These are phyloP conservation scores for Lithobates sylvaticus DNA, from an alignment of 2,797 vertebrate genomes.

Conservation along the genomic window DNA sequence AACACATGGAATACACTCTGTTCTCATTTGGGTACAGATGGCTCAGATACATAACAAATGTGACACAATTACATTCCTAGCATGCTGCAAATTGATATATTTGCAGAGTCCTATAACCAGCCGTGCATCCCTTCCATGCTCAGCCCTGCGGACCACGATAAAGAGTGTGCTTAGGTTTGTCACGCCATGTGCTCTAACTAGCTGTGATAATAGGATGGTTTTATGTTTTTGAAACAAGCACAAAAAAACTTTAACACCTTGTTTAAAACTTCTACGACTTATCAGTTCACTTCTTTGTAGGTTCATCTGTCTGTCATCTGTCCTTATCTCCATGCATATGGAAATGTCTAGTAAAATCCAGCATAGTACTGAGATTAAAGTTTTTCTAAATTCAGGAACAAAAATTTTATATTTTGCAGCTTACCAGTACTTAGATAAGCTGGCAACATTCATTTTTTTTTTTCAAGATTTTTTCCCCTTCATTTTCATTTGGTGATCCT, in stretches of 20 bases:
- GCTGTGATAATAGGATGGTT: not conserved
- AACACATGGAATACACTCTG: constrained; percentile 46
- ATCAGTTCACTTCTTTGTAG: too few relatives aligned
- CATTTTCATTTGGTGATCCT: too few relatives aligned
- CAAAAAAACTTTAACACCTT: not conserved
- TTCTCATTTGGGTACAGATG: constrained; percentile 53
- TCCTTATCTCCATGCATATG: too few relatives aligned
- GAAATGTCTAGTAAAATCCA: too few relatives aligned
- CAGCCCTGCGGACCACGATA: constrained; percentile 27
- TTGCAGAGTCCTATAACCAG: constrained; percentile 29
- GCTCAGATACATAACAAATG: constrained; percentile 51
- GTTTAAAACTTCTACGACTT: too few relatives aligned
- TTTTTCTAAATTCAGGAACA: too few relatives aligned
- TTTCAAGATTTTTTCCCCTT: too few relatives aligned
- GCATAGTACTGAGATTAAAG: too few relatives aligned
- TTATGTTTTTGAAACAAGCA: not conserved
- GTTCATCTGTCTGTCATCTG: too few relatives aligned
- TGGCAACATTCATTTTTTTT: too few relatives aligned
- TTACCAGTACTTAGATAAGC: too few relatives aligned
- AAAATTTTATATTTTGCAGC: too few relatives aligned
- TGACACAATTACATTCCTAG: constrained; percentile 55
- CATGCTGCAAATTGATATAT: constrained; percentile 58
- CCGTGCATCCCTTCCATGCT: not conserved
- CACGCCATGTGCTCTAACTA: constrained; percentile 15
- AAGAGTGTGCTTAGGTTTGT: constrained; percentile 17